Evolutionary conservation across 2,113 vertebrate genomes (phyloP), one percentile per base, ranked within the genome.

Genomic region (Dissostichus mawsoni): DNA sequence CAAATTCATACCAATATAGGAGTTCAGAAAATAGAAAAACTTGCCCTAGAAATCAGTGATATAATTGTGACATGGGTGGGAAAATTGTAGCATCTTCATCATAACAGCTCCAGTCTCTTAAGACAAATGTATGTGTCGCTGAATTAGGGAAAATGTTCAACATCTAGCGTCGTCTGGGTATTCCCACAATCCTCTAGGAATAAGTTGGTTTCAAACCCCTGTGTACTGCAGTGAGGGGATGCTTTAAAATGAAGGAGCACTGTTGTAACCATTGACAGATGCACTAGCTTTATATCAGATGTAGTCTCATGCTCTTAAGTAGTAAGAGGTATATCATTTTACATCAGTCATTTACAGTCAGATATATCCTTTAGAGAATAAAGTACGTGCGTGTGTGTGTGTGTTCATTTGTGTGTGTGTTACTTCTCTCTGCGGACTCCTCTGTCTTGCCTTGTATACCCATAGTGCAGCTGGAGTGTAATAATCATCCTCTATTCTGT

Each of bases 401-500:
- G 58, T 66, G 48, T 64, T n/a, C 58, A 13, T 70, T 25, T 47
- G 12, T 36, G 59, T 51, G 66, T 67, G 62, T 57, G 36, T 8
- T 29, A 41, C 45, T 18, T 8, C 51, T 73, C 45, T 63, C 18
- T 81, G 78, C 81, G 61, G 65, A 74, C 71, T 85, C 65, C 56
- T 69, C 59, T 7, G 52, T 80, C 77, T 73, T 65, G 36, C 84
- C 72, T 84, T 11, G n/a, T 63, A 84, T 86, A 85, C 68, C 72
- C n/a, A 13, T 51, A 73, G 72, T 86, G 72, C 62, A 5, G 64
- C 73, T 76, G 58, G 69, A 85, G 78, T 66, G 69, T 78, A 81
- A 80, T 90, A 87, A 86, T 82, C 80, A 80, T 80, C 86, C 70
- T 87, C 80, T 71, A 73, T 90, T 86, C 80, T 80, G 36, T 70